Percentiles rank a stretch among this genome's conserved stretches.
These are phyloP conservation scores for Acomys russatus DNA, from an alignment of 2,797 vertebrate genomes.

Conservation along the genomic window DNA sequence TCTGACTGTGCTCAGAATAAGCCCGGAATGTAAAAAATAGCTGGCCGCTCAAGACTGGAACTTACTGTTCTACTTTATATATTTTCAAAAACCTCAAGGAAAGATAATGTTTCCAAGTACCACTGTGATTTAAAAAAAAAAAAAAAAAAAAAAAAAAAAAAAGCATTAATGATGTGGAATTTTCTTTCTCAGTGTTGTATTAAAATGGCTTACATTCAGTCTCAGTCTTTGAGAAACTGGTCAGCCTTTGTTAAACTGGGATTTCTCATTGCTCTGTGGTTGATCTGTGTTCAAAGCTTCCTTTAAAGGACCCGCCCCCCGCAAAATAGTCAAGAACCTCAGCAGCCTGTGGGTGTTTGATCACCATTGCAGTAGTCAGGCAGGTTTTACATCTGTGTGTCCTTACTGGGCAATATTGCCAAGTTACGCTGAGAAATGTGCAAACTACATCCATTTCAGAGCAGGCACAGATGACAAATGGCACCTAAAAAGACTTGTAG, in stretches of 20 bases:
- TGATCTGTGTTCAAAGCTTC: background rate
- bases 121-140: background rate
- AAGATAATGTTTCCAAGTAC: background rate
- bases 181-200: background rate
- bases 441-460: background rate
- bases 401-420: background rate
- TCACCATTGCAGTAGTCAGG: background rate
- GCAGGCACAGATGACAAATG: background rate
- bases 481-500: background rate
- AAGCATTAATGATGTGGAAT: background rate
- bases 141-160: background rate
- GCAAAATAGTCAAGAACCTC: background rate
- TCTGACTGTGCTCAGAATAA: constrained; percentile 37
- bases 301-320: background rate
- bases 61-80: background rate
- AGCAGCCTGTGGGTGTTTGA: background rate
- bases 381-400: background rate
- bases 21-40: constrained; percentile 32
- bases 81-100: background rate
- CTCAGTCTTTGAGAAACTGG: constrained; percentile 5
- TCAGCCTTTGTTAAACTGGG: background rate
- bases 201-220: background rate
- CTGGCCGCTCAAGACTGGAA: constrained; percentile 12
- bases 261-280: background rate
- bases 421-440: background rate